Percentiles rank a stretch among this genome's conserved stretches.
Evolutionary conservation across 2,113 vertebrate genomes (phyloP).

Genomic region (Megaptera novaeangliae): DNA sequence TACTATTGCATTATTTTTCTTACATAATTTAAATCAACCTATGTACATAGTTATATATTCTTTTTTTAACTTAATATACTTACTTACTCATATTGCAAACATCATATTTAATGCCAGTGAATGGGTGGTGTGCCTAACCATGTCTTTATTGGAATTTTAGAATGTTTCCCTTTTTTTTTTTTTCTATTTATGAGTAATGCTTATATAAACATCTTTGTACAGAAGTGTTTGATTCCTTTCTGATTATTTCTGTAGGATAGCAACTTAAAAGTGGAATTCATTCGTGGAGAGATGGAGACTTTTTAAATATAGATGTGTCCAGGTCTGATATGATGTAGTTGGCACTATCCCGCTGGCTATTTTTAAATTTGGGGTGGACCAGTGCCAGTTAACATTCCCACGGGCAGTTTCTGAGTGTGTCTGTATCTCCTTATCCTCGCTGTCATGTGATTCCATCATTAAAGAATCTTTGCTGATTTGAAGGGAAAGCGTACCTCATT

Average conservation of each 20-base stretch:
- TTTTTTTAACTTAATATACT: background rate
- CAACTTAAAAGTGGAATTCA: background rate
- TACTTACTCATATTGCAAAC: background rate
- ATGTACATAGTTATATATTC: rapidly evolving
- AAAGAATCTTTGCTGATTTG: background rate
- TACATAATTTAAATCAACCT: background rate
- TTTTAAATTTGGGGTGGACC: background rate
- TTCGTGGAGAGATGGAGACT: background rate
- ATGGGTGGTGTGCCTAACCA: background rate
- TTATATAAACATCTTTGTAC: background rate
- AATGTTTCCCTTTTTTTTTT: background rate
- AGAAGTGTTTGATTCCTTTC: background rate
- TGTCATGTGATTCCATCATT: rapidly evolving
- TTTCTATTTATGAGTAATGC: background rate
- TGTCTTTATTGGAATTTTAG: background rate
- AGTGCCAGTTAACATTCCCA: rapidly evolving
- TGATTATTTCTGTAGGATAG: background rate
- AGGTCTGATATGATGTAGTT: rapidly evolving
- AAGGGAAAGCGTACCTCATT: rapidly evolving
- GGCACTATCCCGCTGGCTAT: background rate
- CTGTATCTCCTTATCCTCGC: rapidly evolving
- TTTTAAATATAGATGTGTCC: background rate
- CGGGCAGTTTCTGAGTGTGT: background rate
- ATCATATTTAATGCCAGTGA: background rate
- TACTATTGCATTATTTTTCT: background rate